Conservation (phyloP, 2,113 vertebrate genomes). For the Hippolais icterina region DNA sequence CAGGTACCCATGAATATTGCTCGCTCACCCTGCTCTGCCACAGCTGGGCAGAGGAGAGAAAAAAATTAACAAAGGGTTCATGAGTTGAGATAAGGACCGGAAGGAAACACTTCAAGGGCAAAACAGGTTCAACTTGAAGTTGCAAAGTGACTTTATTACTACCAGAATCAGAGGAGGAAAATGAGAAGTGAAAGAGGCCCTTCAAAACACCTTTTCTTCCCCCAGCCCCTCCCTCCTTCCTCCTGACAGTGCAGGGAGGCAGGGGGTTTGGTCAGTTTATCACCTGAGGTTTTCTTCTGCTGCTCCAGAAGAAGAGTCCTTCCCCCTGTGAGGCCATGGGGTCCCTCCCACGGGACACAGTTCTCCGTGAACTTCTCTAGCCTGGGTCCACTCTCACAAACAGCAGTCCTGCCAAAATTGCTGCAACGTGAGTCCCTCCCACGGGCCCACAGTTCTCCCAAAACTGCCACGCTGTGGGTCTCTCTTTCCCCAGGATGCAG, state of each 20-base stretch:
- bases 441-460: neutral
- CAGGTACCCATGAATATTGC: too few species aligned
- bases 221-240: neutral
- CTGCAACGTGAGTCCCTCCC: neutral
- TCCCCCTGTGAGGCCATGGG: accelerated
- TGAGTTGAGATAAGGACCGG: neutral
- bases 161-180: neutral
- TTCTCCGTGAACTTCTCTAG: neutral
- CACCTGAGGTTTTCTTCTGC: neutral
- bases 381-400: neutral
- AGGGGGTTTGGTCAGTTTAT: neutral
- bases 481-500: neutral
- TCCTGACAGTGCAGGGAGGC: accelerated
- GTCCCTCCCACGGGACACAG: neutral
- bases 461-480: accelerated
- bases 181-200: neutral
- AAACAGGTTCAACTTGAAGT: neutral
- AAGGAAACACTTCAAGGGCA: neutral
- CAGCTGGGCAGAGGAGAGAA: neutral
- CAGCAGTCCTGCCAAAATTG: neutral
- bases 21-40: neutral
- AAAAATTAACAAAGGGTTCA: neutral
- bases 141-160: neutral
- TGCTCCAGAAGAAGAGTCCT: neutral
- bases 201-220: neutral